Percentiles rank a stretch among this genome's conserved stretches.
Conservation (phyloP, 2,113 vertebrate genomes). For the Scytalopus superciliaris region DNA sequence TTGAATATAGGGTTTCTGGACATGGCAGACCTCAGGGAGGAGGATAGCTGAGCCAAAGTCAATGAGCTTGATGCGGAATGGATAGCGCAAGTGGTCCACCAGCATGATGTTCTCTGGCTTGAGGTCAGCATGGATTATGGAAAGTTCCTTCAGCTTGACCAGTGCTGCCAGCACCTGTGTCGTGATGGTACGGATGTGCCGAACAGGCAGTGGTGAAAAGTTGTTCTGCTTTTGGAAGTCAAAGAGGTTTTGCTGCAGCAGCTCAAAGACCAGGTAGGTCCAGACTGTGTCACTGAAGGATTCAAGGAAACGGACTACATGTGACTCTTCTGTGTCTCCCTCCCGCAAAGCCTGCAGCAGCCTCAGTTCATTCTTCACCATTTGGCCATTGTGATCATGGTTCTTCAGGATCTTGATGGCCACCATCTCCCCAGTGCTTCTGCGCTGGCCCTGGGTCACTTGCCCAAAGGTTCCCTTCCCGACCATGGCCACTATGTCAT, state of each 20-base stretch:
- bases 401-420: conserved; percentile 78
- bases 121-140: conserved; percentile 79
- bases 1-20: conserved; percentile 79
- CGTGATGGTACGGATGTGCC: conserved; percentile 75
- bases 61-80: conserved; percentile 78
- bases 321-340: conserved; percentile 57
- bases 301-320: conserved; percentile 74
- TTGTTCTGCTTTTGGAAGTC: conserved; percentile 77
- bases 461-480: conserved; percentile 80
- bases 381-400: background rate
- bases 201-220: conserved; percentile 64
- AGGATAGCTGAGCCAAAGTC: conserved; percentile 79
- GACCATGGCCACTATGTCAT: conserved; percentile 64
- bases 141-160: conserved; percentile 74
- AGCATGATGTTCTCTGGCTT: conserved; percentile 84
- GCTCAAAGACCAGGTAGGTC: conserved; percentile 79
- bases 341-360: conserved; percentile 60
- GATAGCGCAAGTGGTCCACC: conserved; percentile 72
- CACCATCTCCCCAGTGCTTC: conserved; percentile 74
- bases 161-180: conserved; percentile 73
- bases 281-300: conserved; percentile 61
- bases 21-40: conserved; percentile 60
- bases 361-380: conserved; percentile 74
- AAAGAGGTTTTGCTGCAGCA: conserved; percentile 78
- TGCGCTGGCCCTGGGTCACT: conserved; percentile 72